Evolutionary conservation across 2,888 invertebrate species (phyloP), one percentile per base, ranked within the genome.

Genomic region (Apantesis nais): DNA sequence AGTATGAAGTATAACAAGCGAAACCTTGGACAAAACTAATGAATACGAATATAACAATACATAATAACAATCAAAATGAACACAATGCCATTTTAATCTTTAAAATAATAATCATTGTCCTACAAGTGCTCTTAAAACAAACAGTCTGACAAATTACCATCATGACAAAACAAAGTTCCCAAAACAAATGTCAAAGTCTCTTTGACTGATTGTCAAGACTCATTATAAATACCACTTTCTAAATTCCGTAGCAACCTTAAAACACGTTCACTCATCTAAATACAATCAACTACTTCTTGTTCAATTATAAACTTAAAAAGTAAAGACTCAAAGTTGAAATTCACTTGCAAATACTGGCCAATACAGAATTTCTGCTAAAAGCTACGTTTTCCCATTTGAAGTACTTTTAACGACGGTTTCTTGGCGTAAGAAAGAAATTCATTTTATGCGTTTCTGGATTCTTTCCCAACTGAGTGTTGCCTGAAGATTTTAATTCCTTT

Each of bases 361-460:
- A 68, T 63, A 63, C 31, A 63, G 22, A 63, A 55, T 63, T 58
- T 68, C 29, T 31, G 22, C 62, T 41, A 31, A 55, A 68, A 63
- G 63, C 41, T 63, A 41, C 68, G 62, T 68, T 62, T 62, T 37
- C 34, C 48, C 62, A 62, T 62, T 68, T 16, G 22, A 63, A 68
- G 63, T 58, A 62, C 55, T 68, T 63, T 55, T 55, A 63, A 68
- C 16, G 52, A 25, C 37, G 52, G 34, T 34, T 55, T 55, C 14
- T 65, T 34, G n/a, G 34, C 37, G 65, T 52, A 0, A 52, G 37
- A 37, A 37, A 37, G 16, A 34, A 52, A 9, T 52, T 44, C 65
- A 52, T 52, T 52, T 65, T 48, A 65, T 52, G 34, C n/a, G 34
- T 52, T 34, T 34, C 52, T 52, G n/a, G 37, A 31, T 22, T 48